Evolutionary conservation across 2,113 vertebrate genomes (phyloP).

Genomic region (Acinonyx jubatus): DNA sequence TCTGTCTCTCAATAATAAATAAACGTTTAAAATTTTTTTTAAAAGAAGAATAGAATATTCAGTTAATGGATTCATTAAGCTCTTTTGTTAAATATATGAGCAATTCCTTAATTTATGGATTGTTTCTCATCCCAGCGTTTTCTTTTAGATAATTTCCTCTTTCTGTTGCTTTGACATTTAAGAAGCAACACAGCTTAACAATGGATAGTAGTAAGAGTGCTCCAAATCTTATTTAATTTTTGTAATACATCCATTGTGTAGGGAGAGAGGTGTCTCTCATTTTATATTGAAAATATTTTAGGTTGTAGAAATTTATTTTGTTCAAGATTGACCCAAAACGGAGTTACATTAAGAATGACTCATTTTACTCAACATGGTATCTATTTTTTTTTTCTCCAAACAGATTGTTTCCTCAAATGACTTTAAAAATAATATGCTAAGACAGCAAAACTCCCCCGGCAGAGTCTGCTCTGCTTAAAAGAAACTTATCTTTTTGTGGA

Average conservation of each 20-base stretch:
- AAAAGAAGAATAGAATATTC: no score
- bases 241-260: neutral
- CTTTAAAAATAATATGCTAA: neutral
- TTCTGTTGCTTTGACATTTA: neutral
- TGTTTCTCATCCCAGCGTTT: neutral
- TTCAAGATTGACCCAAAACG: neutral
- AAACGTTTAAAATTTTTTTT: no score
- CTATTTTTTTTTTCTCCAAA: neutral
- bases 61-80: neutral
- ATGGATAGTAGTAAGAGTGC: rapidly evolving
- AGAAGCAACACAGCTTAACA: neutral
- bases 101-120: neutral
- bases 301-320: neutral
- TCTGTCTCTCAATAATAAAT: no score
- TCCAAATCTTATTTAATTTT: neutral
- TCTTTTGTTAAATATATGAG: neutral
- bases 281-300: conserved; percentile 24
- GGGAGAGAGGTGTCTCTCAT: neutral
- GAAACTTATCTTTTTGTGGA: neutral
- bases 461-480: neutral
- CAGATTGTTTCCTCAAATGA: neutral
- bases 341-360: neutral
- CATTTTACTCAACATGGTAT: neutral
- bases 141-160: neutral
- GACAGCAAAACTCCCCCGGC: neutral